Evolutionary conservation across 2,888 invertebrate species (phyloP), one percentile per base, ranked within the genome.

Genomic region (Lottia gigantea): DNA sequence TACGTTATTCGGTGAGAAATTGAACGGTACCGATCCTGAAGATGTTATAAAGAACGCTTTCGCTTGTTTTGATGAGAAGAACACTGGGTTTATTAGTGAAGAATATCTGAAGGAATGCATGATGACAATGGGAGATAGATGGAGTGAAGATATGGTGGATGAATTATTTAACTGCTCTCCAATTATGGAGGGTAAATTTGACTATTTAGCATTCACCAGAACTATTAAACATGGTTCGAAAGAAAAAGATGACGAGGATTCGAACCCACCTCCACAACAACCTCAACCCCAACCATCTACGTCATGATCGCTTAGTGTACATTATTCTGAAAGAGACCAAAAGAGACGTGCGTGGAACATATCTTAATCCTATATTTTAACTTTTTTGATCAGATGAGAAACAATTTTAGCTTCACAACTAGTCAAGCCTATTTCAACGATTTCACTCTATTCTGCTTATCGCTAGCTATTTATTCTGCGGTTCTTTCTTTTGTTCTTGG

Each of bases 111-210:
- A 85, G 6, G 86, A 86, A 68, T 81, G 85, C 46, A 75, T 88
- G 80, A 87, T 86, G 76, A 85, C 87, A 1, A 88, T 88, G 88
- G 88, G 88, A 26, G 88, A 88, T 72, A 76, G 88, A 6, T 87
- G 87, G 88, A 78, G 86, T 0, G 86, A 88, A 62, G 88, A 87
- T n/a, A 82, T 84, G 84, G 87, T 88, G 16, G 88, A 88, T 66
- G 87, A 87, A 40, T 78, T 88, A 4, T 84, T 88, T 63, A 84
- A 84, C 66, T 85, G 86, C 0, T 86, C 87, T 16, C 87, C 87
- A 11, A 86, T 87, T 31, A 72, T 64, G 23, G 78, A 83, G 0
- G 88, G 88, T 0, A 75, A 77, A 15, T 87, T 88, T 68, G 83
- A 86, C 68, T 88, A 88, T 76, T 68, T 76, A 11, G 85, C 87